Percentiles rank a stretch among this genome's conserved stretches.
phyloP scores from a whole-genome alignment of 2,888 invertebrate genomes.

The Blera fallax region DNA sequence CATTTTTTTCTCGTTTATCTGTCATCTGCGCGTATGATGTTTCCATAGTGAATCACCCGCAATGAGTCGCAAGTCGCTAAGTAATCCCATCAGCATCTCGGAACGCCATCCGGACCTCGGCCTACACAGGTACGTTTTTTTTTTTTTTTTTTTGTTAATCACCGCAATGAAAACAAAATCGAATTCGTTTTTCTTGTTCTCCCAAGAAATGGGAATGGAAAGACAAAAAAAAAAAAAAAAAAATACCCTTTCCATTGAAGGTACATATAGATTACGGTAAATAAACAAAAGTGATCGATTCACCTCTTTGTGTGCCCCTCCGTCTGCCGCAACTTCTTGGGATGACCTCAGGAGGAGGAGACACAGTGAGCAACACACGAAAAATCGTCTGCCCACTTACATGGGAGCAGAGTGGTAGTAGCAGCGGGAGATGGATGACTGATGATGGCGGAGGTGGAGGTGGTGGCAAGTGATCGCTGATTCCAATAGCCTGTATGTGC shows the following conservation, averaged over 20 bases:
- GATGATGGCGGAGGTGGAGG: not conserved
- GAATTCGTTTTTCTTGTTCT: slow-evolving; percentile 63
- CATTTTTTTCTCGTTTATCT: slow-evolving; percentile 20
- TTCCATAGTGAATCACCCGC: slow-evolving; percentile 43
- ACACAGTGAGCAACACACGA: slow-evolving; percentile 46
- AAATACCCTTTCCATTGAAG: slow-evolving; percentile 61
- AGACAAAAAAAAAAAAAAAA: slow-evolving; percentile 15
- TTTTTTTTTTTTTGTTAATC: slow-evolving; percentile 31
- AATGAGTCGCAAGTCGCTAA: slow-evolving; percentile 11
- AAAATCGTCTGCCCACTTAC: slow-evolving; percentile 62
- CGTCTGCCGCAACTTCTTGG: not conserved
- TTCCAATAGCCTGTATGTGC: slow-evolving; percentile 21
- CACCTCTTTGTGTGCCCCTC: slow-evolving; percentile 44
- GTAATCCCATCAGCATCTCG: slow-evolving; percentile 31
- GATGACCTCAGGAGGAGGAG: slow-evolving; percentile 67
- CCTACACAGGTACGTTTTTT: slow-evolving; percentile 24
- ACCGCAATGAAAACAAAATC: slow-evolving; percentile 69
- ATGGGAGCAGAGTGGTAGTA: not conserved
- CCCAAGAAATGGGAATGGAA: slow-evolving; percentile 39
- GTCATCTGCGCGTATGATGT: slow-evolving; percentile 2
- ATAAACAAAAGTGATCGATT: slow-evolving; percentile 73
- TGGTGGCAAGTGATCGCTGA: slow-evolving; percentile 13
- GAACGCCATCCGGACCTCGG: slow-evolving; percentile 17
- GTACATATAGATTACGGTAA: slow-evolving; percentile 72
- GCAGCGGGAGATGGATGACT: slow-evolving; percentile 26